Evolutionary conservation across 2,797 vertebrate species (phyloP).

Genomic region (Apogon hyalosoma): DNA sequence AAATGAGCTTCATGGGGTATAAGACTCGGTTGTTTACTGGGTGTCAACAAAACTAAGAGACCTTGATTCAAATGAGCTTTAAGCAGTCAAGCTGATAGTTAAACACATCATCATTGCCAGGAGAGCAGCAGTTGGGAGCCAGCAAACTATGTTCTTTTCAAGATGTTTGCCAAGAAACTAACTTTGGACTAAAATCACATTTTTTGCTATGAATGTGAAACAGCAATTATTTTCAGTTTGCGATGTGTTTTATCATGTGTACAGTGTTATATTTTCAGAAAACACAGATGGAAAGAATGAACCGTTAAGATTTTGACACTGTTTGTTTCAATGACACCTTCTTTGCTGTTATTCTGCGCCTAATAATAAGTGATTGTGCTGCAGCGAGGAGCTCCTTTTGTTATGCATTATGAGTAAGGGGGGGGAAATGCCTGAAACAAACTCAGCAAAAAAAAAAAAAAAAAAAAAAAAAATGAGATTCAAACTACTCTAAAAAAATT

Average conservation of each 20-base stretch:
- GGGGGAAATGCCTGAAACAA: constrained; percentile 15
- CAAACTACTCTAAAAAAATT: constrained; percentile 56
- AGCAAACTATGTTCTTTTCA: constrained; percentile 61
- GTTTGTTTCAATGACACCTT: constrained; percentile 61
- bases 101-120: constrained; percentile 62
- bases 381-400: constrained; percentile 35
- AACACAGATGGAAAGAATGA: constrained; percentile 71
- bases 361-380: constrained; percentile 51
- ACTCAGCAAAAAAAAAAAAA: constrained; percentile 2
- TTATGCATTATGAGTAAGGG: constrained; percentile 1
- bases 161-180: constrained; percentile 67
- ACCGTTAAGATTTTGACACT: constrained; percentile 57
- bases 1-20: constrained; percentile 31
- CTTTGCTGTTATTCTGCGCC: constrained; percentile 40
- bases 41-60: constrained; percentile 56
- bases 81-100: constrained; percentile 67
- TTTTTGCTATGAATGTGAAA: constrained; percentile 51
- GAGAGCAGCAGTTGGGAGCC: constrained; percentile 54
- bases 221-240: constrained; percentile 66
- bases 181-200: constrained; percentile 52
- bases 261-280: constrained; percentile 53
- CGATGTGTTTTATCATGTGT: constrained; percentile 40
- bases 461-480: constrained; percentile 14
- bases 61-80: constrained; percentile 65
- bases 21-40: constrained; percentile 60